Evolutionary conservation across 2,888 invertebrate species (phyloP), one percentile per base, ranked within the genome.

Genomic region (Acleris laterana): DNA sequence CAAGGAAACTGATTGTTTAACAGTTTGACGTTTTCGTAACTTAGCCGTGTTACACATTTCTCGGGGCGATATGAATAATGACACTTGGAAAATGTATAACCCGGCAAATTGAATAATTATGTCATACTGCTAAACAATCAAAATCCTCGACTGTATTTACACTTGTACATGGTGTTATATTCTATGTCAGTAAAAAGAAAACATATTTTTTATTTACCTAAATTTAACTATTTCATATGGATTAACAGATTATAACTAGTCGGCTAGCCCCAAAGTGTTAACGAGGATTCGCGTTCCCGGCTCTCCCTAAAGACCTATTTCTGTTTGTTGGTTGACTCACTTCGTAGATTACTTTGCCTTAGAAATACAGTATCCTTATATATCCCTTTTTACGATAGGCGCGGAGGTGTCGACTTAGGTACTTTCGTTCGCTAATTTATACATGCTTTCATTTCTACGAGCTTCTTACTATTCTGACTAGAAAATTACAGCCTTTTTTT

Each of bases 301-400:
- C 32, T 9, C 20, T 62, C 62, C 62, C 62, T 32, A 17, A 25
- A 38, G 48, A 55, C 48, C 38, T 38, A 62, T 60, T 46, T 17
- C 38, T 25, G 49, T 55, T 55, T 49, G 59, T 42, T 50, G 55
- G 55, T 62, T 48, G 61, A 53, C 62, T 55, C 55, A 48, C 49
- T 55, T 55, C 38, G 55, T 17, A 62, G 48, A 62, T 62, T 62
- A 62, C 62, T 62, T 49, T 62, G 22, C n/a, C 13, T 55, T 13
- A 62, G 48, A 55, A 55, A 38, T 49, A 62, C 28, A 16, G 28
- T 20, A 28, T 19, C 46, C 46, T 20, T 49, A 38, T 17, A 55
- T 38, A 62, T 17, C n/a, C 48, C n/a, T 62, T 49, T 55, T 55
- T 62, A 55, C 20, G 49, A 55, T 3, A 17, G 46, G 46, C 57